Conservation (phyloP, 1,140 invertebrate genomes). For the Drosophila asahinai region DNA sequence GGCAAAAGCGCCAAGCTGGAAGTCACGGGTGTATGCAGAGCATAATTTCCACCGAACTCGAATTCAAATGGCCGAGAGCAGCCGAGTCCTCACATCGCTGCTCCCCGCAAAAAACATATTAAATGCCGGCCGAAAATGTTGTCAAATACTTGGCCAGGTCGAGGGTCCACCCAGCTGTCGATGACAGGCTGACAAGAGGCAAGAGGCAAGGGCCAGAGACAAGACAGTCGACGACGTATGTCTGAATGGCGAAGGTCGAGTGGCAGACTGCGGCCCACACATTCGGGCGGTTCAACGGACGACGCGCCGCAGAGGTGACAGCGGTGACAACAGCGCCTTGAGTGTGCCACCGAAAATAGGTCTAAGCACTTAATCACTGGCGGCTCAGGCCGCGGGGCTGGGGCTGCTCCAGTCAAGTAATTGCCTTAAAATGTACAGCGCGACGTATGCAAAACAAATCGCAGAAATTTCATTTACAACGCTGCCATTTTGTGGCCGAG, state of each 20-base stretch:
- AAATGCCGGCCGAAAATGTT: slow-evolving; percentile 33
- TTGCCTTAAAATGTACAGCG: slow-evolving; percentile 67
- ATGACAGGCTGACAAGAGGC: slow-evolving; percentile 33
- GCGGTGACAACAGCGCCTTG: slow-evolving; percentile 27
- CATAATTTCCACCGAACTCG: slow-evolving; percentile 7
- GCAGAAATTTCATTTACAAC: slow-evolving; percentile 48
- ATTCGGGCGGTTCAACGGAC: slow-evolving; percentile 28
- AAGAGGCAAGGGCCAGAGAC: not conserved
- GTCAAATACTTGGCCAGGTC: slow-evolving; percentile 14
- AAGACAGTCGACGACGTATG: slow-evolving; percentile 13
- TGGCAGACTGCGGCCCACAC: slow-evolving; percentile 22
- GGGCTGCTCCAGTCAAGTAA: slow-evolving; percentile 52
- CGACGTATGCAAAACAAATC: slow-evolving; percentile 67
- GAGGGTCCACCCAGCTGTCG: slow-evolving; percentile 22
- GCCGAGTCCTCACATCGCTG: not conserved
- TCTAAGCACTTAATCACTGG: slow-evolving; percentile 78
- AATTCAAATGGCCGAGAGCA: slow-evolving; percentile 10
- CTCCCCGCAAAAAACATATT: slow-evolving; percentile 30
- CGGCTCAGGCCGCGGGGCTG: slow-evolving; percentile 20
- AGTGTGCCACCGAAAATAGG: slow-evolving; percentile 60
- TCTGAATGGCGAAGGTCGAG: slow-evolving; percentile 59
- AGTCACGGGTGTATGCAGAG: slow-evolving; percentile 5
- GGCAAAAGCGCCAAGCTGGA: slow-evolving; percentile 14
- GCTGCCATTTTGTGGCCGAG: slow-evolving; percentile 39
- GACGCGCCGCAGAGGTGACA: slow-evolving; percentile 15